These are phyloP conservation scores for Atta texana DNA, from an alignment of 1,140 invertebrate species.

Conservation along the genomic window DNA sequence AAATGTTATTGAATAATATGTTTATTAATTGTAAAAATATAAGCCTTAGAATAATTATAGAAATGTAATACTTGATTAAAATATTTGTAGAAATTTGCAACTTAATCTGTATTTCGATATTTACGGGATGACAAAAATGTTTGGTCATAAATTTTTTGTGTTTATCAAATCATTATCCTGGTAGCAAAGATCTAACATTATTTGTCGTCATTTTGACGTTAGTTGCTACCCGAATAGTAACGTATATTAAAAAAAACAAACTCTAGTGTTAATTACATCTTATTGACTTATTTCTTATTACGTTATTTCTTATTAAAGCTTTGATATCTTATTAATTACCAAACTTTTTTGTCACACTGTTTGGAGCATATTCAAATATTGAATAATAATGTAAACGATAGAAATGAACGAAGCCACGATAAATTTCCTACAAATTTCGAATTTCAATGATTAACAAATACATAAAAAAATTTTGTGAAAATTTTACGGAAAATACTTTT, in stretches of 20 bases:
- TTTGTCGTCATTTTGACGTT: too few species aligned
- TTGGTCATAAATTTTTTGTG: too few species aligned
- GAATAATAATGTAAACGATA: not conserved
- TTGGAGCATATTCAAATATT: not conserved
- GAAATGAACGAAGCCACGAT: not conserved
- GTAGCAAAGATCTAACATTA: too few species aligned
- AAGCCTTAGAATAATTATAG: not conserved
- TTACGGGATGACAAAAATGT: not conserved
- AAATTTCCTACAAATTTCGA: not conserved
- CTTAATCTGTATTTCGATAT: not conserved
- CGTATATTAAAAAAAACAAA: too few species aligned
- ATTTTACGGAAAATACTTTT: not conserved
- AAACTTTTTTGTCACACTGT: too few species aligned
- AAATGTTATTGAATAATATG: not conserved
- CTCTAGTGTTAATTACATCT: too few species aligned
- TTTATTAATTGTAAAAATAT: not conserved
- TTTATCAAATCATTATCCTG: too few species aligned
- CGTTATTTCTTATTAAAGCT: too few species aligned
- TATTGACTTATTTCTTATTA: too few species aligned
- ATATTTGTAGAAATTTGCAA: not conserved
- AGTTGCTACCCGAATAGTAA: too few species aligned
- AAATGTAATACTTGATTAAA: not conserved
- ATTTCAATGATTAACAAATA: conserved; percentile 1
- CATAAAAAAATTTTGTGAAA: not conserved
- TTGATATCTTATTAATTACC: too few species aligned